Percentiles rank a stretch among this genome's conserved stretches.
These are phyloP conservation scores for Melopsittacus undulatus DNA, from an alignment of 2,797 vertebrate genomes.

Conservation along the genomic window DNA sequence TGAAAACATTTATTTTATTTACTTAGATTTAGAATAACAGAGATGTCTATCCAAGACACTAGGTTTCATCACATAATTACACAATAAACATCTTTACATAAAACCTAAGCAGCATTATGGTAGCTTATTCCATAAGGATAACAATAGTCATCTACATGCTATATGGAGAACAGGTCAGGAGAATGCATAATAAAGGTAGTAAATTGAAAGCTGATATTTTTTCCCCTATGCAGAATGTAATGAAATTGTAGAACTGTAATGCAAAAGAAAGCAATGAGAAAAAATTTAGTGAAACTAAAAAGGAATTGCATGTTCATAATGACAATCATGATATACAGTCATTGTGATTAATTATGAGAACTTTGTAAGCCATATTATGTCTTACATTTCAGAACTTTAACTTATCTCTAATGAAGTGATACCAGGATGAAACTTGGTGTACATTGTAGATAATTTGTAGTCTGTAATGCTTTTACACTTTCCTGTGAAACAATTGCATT, in stretches of 20 bases:
- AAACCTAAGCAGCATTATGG: background rate
- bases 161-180: background rate
- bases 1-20: background rate
- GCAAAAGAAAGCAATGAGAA: background rate
- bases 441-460: background rate
- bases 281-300: background rate
- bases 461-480: background rate
- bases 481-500: background rate
- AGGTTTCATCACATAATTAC: background rate
- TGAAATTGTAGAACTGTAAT: background rate
- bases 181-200: background rate
- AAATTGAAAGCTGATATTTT: background rate
- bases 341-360: background rate
- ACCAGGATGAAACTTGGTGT: background rate
- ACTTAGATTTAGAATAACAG: background rate
- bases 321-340: background rate
- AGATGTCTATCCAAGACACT: background rate
- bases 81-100: background rate
- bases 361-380: background rate
- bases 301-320: background rate
- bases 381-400: background rate
- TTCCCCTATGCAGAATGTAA: background rate
- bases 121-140: background rate
- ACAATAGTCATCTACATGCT: background rate
- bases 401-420: background rate